phyloP scores from a whole-genome alignment of 2,888 invertebrate genomes.

The Epicampocera succincta region DNA sequence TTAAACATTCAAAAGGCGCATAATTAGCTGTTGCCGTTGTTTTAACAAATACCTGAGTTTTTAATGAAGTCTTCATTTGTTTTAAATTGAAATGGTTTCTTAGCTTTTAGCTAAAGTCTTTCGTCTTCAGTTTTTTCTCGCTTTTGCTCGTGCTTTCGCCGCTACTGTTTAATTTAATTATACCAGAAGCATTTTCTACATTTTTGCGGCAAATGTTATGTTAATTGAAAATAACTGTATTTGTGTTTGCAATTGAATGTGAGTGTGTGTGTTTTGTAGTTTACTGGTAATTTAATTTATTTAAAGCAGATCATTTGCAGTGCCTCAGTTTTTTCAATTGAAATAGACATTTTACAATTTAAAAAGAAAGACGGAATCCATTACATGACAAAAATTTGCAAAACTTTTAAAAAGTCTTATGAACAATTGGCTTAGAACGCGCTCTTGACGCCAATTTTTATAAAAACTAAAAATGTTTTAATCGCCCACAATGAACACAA shows the following conservation, averaged over 20 bases:
- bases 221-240: constrained; percentile 30
- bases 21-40: constrained; percentile 51
- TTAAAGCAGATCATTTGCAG: constrained; percentile 46
- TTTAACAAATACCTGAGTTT: constrained; percentile 26
- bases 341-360: too few species aligned
- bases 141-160: not conserved
- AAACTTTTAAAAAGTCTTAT: too few species aligned
- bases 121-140: constrained; percentile 2
- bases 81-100: constrained; percentile 34
- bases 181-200: constrained; percentile 48
- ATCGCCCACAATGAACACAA: too few species aligned
- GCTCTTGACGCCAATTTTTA: too few species aligned
- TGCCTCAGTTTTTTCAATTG: constrained; percentile 12
- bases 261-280: constrained; percentile 18
- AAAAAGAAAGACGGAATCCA: too few species aligned
- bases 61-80: constrained; percentile 62
- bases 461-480: too few species aligned
- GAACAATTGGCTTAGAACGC: too few species aligned
- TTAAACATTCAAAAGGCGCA: constrained; percentile 36
- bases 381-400: too few species aligned
- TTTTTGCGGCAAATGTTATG: constrained; percentile 38
- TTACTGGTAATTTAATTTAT: constrained; percentile 47
- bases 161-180: constrained; percentile 47
- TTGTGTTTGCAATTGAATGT: not conserved
- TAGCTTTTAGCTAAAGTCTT: not conserved